Percentiles rank a stretch among this genome's conserved stretches.
phyloP scores from a whole-genome alignment of 2,888 invertebrate genomes.

The Polydrusus cervinus region DNA sequence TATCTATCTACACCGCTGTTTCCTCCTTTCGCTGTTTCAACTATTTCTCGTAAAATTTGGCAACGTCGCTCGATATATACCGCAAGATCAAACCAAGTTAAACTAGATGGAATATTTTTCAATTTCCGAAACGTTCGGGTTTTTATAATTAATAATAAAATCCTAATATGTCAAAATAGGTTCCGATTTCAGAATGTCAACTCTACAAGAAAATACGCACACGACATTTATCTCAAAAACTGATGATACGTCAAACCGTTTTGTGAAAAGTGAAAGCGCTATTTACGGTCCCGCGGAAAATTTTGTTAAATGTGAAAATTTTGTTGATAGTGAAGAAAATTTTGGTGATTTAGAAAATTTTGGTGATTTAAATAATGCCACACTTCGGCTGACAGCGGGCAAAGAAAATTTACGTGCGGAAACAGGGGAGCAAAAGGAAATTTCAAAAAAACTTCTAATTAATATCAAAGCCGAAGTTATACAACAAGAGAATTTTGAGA shows the following conservation, averaged over 20 bases:
- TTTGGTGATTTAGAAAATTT: background rate
- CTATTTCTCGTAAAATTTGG: background rate
- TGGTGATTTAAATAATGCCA: too few relatives aligned
- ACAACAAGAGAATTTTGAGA: background rate
- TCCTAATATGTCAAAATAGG: constrained; percentile 34
- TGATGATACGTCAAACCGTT: background rate
- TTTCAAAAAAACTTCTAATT: too few relatives aligned
- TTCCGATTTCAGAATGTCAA: constrained; percentile 44
- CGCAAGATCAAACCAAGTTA: constrained; percentile 17
- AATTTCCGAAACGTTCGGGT: constrained; percentile 24
- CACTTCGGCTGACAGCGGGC: background rate
- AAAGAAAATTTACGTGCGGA: too few relatives aligned
- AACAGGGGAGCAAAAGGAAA: background rate
- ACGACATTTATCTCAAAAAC: constrained; percentile 15
- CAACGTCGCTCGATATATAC: constrained; percentile 15
- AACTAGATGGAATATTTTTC: constrained; percentile 22
- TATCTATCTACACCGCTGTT: background rate
- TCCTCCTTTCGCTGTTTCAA: too few relatives aligned
- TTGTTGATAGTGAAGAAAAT: background rate
- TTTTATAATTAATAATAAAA: constrained; percentile 38
- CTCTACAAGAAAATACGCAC: constrained; percentile 36
- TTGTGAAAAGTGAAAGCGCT: background rate
- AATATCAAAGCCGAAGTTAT: too few relatives aligned
- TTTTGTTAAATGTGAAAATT: background rate
- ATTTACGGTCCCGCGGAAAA: background rate